Evolutionary conservation across 2,113 vertebrate species (phyloP), one percentile per base, ranked within the genome.

Genomic region (Tragelaphus buxtoni): DNA sequence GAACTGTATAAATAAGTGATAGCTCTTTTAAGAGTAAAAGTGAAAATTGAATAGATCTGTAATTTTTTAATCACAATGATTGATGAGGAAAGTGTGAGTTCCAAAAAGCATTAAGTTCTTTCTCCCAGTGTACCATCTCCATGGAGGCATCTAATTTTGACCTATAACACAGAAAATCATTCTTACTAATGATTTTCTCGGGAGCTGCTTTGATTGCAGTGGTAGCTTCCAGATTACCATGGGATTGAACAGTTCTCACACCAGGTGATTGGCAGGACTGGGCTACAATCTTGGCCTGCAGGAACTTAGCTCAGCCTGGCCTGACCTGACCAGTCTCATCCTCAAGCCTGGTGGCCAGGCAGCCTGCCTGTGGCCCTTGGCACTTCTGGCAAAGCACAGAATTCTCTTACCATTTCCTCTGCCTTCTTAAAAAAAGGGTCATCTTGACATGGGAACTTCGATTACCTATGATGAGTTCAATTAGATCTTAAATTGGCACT

Each of bases 281-380:
- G 76, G 65, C 69, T n/a, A 2, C 20, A 1, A 9, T n/a, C 60
- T 32, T 51, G 13, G 7, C n/a, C 5, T 42, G 3, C 12, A 0
- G 10, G 0, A 28, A 17, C 74, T 74, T 32, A 3, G 12, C n/a
- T 32, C 0, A 1, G 45, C 26, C 11, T 56, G 18, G 1, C 24
- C 22, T 42, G 53, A 45, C 24, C 65, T 60, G 45, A 13, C 49
- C 28, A 3, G 7, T 26, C 24, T 76, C 32, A 1, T 69, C 42
- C 47, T 26, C 35, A 0, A 20, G 69, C 60, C 16, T 0, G 30
- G 13, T 30, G 51, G 45, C 45, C 9, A 17, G n/a, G 72, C 69
- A 24, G 32, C 9, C 76, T 88, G 51, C 74, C 49, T 5, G 2
- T 11, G 49, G 79, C 56, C 42, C 13, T 91, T 58, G 56, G 55